phyloP scores from a whole-genome alignment of 37 sponge, comb jelly and placozoan genomes.

The Agelas oroides region DNA sequence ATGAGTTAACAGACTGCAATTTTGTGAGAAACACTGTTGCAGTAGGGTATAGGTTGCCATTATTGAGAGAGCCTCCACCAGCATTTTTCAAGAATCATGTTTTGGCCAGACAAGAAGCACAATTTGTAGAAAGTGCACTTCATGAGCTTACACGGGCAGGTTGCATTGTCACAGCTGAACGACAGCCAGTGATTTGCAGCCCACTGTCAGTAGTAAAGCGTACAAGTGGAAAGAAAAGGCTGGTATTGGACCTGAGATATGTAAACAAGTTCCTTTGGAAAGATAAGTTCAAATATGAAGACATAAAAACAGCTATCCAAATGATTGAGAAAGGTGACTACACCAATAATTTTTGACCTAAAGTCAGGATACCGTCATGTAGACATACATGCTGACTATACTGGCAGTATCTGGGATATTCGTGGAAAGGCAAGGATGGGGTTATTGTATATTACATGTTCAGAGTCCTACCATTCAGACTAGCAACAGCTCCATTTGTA shows the following conservation, averaged over 20 bases:
- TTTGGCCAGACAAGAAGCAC: too few relatives aligned
- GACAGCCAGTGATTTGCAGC: conserved; percentile 26
- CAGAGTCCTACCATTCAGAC: conserved; percentile 48
- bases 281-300: conserved; percentile 53
- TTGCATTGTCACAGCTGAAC: too few relatives aligned
- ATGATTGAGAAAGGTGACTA: conserved; percentile 27
- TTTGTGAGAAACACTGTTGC: too few relatives aligned
- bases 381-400: conserved; percentile 10
- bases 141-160: too few relatives aligned
- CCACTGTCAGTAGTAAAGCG: conserved; percentile 37
- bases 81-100: too few relatives aligned
- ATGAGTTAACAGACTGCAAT: too few relatives aligned
- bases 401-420: conserved; percentile 36
- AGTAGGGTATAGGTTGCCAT: too few relatives aligned
- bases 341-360: conserved; percentile 25
- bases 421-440: conserved; percentile 7
- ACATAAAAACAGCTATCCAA: conserved; percentile 11
- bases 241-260: conserved; percentile 35
- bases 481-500: conserved; percentile 35
- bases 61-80: too few relatives aligned
- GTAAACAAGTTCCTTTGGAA: conserved; percentile 21
- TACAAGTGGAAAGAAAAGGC: conserved; percentile 4
- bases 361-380: conserved; percentile 49
- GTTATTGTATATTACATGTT: conserved; percentile 21
- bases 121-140: too few relatives aligned